These are phyloP conservation scores for Leptoclinus maculatus DNA, from an alignment of 2,797 vertebrate species.

Conservation along the genomic window DNA sequence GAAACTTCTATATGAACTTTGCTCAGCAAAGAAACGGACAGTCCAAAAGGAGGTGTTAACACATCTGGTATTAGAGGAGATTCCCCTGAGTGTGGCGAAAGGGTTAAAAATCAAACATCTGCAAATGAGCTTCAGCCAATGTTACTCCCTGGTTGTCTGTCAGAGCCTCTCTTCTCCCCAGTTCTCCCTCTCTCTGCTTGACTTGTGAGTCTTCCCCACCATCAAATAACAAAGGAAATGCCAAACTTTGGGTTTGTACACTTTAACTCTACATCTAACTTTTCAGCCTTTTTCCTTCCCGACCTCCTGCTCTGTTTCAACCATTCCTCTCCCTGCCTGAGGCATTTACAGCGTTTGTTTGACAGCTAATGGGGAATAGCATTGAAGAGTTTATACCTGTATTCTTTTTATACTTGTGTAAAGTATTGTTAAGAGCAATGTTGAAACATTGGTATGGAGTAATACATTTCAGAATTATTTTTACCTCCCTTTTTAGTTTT, in stretches of 20 bases:
- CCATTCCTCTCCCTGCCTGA: neutral
- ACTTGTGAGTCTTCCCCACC: slow-evolving; percentile 29
- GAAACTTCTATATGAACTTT: slow-evolving; percentile 25
- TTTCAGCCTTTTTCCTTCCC: neutral
- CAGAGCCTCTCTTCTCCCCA: slow-evolving; percentile 15
- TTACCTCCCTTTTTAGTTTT: neutral
- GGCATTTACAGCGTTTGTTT: slow-evolving; percentile 20
- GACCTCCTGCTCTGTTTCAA: slow-evolving; percentile 8
- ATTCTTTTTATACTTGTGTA: neutral
- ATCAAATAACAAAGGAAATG: slow-evolving; percentile 33
- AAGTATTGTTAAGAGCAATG: neutral
- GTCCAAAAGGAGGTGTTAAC: slow-evolving; percentile 31
- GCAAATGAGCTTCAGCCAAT: slow-evolving; percentile 52
- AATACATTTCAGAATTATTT: neutral
- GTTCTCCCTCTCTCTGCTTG: slow-evolving; percentile 27
- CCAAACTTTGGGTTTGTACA: slow-evolving; percentile 5
- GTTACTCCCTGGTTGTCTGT: slow-evolving; percentile 33
- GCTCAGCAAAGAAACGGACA: slow-evolving; percentile 15
- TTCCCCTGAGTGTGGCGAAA: slow-evolving; percentile 9
- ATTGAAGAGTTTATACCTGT: neutral
- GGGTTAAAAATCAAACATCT: slow-evolving; percentile 54
- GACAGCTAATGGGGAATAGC: neutral
- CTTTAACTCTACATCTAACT: slow-evolving; percentile 6
- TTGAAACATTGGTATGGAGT: neutral
- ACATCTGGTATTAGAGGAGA: slow-evolving; percentile 2